A percentile compares a stretch with the other conserved stretches of the same genome.
These are phyloP conservation scores for Germaria angustata DNA, from an alignment of 2,888 invertebrate species.

Conservation along the genomic window DNA sequence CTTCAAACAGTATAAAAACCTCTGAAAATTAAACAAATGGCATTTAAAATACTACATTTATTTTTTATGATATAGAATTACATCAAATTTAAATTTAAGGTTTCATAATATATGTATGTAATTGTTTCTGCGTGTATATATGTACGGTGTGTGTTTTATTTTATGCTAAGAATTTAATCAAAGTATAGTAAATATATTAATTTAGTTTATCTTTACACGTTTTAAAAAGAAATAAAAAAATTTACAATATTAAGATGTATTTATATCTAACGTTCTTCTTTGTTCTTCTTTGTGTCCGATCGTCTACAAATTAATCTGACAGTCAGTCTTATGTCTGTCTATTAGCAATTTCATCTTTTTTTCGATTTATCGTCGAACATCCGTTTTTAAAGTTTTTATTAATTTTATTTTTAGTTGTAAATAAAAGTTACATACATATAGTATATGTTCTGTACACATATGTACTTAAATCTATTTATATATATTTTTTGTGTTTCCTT, in stretches of 20 bases:
- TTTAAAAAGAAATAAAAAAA: constrained; percentile 59
- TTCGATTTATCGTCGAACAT: constrained; percentile 14
- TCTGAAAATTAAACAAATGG: neutral
- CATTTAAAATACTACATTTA: constrained; percentile 66
- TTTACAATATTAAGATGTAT: constrained; percentile 41
- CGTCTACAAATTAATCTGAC: neutral
- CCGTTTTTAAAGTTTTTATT: constrained; percentile 33
- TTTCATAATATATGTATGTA: constrained; percentile 52
- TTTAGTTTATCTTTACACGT: constrained; percentile 59
- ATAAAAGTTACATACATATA: constrained; percentile 22
- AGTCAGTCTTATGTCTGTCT: neutral
- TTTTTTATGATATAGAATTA: constrained; percentile 66
- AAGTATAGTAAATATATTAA: constrained; percentile 47
- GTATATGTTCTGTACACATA: constrained; percentile 27
- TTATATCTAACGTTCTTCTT: constrained; percentile 12
- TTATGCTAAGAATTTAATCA: constrained; percentile 56
- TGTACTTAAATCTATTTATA: constrained; percentile 12
- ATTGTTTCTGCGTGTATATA: constrained; percentile 32
- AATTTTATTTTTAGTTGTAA: constrained; percentile 16
- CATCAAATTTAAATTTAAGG: constrained; percentile 65
- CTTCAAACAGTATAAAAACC: too few relatives aligned
- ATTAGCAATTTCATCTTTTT: constrained; percentile 5
- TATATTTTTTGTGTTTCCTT: constrained; percentile 30
- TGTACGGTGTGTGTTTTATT: constrained; percentile 34
- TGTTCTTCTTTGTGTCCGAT: neutral